A percentile compares a stretch with the other conserved stretches of the same genome.
Conservation (phyloP, 2,113 vertebrate genomes). For the Chlorodrepanis virens region DNA sequence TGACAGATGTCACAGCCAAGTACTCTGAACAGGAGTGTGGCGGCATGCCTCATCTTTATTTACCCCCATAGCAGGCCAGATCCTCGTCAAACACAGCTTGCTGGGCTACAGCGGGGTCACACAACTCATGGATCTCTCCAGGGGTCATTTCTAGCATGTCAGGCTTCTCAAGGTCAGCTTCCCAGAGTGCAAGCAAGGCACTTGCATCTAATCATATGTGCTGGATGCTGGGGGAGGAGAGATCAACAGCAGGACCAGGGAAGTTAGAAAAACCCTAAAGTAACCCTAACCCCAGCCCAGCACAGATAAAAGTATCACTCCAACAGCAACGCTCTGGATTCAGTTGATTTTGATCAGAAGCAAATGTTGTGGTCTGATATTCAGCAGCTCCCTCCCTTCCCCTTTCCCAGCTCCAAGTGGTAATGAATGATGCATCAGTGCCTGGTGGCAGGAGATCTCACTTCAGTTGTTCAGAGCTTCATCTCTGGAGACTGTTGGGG, state of each 20-base stretch:
- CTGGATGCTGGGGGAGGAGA: neutral
- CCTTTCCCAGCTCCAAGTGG: neutral
- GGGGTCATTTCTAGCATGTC: neutral
- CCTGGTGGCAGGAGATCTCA: neutral
- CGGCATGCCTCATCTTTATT: neutral
- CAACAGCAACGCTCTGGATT: neutral
- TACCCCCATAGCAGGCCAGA: neutral
- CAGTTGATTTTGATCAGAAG: neutral
- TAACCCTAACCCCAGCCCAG: neutral
- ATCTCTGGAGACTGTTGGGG: neutral
- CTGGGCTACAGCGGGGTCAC: neutral
- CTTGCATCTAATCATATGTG: rapidly evolving
- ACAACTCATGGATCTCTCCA: neutral
- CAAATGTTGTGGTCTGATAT: neutral
- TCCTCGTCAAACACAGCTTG: neutral
- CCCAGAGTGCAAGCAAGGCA: rapidly evolving
- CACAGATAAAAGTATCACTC: neutral
- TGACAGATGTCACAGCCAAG: neutral
- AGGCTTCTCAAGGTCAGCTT: conserved; percentile 19
- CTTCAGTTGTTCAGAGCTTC: neutral
- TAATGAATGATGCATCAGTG: neutral
- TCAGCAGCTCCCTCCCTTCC: neutral
- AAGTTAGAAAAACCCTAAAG: neutral
- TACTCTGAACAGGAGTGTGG: neutral
- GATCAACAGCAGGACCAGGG: neutral